Base-by-base conservation (phyloP, 2,888 invertebrate genomes). In the Cheilosia soror region DNA sequence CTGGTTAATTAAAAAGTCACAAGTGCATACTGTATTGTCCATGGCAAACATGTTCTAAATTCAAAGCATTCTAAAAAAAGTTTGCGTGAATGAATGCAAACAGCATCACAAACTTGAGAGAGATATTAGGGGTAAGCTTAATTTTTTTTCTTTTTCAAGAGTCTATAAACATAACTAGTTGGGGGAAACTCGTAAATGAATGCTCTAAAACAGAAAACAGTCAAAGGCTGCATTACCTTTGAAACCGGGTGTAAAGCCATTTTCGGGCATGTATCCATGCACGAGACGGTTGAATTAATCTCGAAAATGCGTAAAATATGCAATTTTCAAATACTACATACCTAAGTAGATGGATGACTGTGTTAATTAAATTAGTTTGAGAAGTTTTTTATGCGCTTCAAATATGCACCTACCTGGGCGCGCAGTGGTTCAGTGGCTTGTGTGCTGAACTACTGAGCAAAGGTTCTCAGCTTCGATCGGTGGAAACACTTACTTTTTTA, bases 1-100 rank as follows among this genome's bases (percentile, higher is more conserved):
- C 57, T 29, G 25, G 51, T 57, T 58, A 72, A 72, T 60, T 79
- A 65, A 79, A 58, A 66, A 65, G 53, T 57, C 53, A 31, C 33
- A 51, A 58, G 25, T 60, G 47, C 49, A 77, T 69, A 62, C 60
- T 77, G 62, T 31, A 77, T 11, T 37, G 62, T 77, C 55, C 62
- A 62, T 13, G 15, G 31, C 37, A 78, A 40, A 71, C 63, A 78
- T 71, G 55, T 37, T 63, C 49, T 11, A n/a, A 63, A 49, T 63
- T 31, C 40, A 20, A 49, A 69, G 40, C 47, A 63, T 62, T 62
- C 62, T 40, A 62, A 49, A 69, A 78, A 68, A 60, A 69, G 40
- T 68, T 62, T 62, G 53, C 13, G 11, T 47, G 11, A 58, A 37
- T 58, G 57, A 47, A 58, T 49, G 29, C 29, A 27, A 60, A 40